Percentiles rank a stretch among this genome's conserved stretches.
Evolutionary conservation across 2,888 invertebrate genomes (phyloP).

Genomic region (Neoitamus cyanurus): DNA sequence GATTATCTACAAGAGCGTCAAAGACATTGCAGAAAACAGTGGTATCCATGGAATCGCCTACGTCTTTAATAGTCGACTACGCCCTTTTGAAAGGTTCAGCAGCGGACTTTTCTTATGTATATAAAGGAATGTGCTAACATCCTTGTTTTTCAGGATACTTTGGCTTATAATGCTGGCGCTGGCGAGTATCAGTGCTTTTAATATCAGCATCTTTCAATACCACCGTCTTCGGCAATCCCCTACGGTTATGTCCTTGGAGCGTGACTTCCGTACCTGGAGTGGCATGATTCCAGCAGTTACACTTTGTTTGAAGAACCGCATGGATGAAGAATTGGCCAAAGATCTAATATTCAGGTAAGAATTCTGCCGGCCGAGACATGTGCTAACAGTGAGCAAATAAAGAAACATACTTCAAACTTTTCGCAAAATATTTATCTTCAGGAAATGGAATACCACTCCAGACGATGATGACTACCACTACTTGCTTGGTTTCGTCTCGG

Average conservation of each 20-base stretch:
- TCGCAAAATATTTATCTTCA: background rate
- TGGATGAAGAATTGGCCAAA: constrained; percentile 61
- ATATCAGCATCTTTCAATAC: constrained; percentile 58
- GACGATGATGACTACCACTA: constrained; percentile 66
- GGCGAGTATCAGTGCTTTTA: constrained; percentile 57
- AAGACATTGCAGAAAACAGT: background rate
- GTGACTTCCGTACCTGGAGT: constrained; percentile 64
- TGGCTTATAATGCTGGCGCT: constrained; percentile 51
- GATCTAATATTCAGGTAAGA: constrained; percentile 52
- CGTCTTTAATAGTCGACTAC: background rate
- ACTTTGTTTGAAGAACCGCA: constrained; percentile 62
- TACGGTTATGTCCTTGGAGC: constrained; percentile 63
- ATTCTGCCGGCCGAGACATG: background rate
- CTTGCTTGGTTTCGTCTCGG: constrained; percentile 66
- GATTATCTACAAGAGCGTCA: background rate
- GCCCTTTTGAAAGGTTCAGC: background rate
- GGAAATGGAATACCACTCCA: constrained; percentile 65
- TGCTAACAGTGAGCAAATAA: background rate
- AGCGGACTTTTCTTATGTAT: background rate
- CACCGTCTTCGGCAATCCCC: constrained; percentile 60
- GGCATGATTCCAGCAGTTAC: constrained; percentile 63
- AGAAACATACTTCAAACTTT: background rate
- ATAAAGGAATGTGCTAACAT: background rate
- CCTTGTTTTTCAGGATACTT: background rate
- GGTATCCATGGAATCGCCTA: background rate